Percentiles rank a stretch among this genome's conserved stretches.
Evolutionary conservation across 2,797 vertebrate species (phyloP).

Genomic region (Xerus rutilus): DNA sequence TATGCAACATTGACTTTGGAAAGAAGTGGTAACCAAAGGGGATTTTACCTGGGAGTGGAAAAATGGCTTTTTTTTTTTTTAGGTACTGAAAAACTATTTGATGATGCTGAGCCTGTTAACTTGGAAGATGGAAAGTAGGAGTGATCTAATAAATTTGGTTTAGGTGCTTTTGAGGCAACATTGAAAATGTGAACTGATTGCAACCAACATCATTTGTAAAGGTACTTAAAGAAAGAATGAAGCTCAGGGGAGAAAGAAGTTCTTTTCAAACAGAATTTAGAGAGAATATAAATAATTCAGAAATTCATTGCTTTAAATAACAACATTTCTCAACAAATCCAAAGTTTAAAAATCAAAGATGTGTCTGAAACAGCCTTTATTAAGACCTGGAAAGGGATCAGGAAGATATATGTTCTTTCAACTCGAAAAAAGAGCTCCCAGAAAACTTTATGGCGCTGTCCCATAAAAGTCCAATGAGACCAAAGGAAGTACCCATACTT

Average conservation of each 20-base stretch:
- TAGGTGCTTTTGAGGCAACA: neutral
- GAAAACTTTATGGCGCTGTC: neutral
- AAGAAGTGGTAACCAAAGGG: neutral
- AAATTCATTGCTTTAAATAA: slow-evolving; percentile 35
- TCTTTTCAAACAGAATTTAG: slow-evolving; percentile 12
- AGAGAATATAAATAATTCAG: slow-evolving; percentile 2
- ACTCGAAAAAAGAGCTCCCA: neutral
- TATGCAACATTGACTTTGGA: neutral
- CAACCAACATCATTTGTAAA: neutral
- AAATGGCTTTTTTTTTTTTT: neutral
- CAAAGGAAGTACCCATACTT: neutral
- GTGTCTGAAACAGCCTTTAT: neutral
- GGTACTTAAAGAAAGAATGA: neutral
- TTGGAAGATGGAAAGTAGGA: neutral
- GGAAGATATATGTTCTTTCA: neutral
- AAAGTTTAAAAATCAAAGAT: neutral
- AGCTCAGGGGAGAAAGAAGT: neutral
- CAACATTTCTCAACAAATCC: slow-evolving; percentile 54
- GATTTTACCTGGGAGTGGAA: neutral
- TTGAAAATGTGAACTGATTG: neutral
- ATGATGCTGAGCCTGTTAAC: neutral
- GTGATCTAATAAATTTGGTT: neutral
- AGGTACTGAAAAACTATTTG: neutral
- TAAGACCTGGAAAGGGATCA: neutral
- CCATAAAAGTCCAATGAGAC: neutral